Base-by-base conservation (phyloP, 2,888 invertebrate species). In the Coelopa pilipes region DNA sequence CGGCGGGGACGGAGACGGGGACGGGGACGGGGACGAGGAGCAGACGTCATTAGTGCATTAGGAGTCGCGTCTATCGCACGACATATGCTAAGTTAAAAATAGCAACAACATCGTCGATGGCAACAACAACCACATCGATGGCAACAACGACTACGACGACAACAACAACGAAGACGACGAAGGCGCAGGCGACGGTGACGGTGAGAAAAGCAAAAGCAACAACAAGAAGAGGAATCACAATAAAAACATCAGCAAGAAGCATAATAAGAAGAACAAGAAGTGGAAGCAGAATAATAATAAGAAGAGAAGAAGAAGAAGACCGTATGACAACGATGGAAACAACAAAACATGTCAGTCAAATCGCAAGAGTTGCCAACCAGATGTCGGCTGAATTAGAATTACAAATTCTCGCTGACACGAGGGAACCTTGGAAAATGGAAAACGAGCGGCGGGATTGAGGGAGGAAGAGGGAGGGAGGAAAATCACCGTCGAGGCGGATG, bases 311-410 rank as follows among this genome's bases (percentile, higher is more conserved):
- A 69, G 9, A 69, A 69, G 21, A 59, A 69, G 45, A 53, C 53
- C 34, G 55, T 12, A 19, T 24, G 55, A 45, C 66, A 67, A 24
- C 50, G 21, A n/a, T 10, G 17, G 46, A 9, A 55, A 46, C 57
- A 57, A 69, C 69, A 57, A 57, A 50, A 45, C 15, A 17, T 45
- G 13, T 69, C 57, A 69, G 47, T 70, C 13, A 60, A 70, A 63
- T 50, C 21, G 21, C 9, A 13, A 70, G 34, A 50, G 15, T 70
- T 70, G 63, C 19, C 49, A 11, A 63, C 62, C 70, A 70, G 70
- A 70, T 70, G 70, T 70, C 62, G 17, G 34, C 70, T 70, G 62
- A 70, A 70, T 70, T 63, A 70, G 70, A 70, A 70, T 70, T 70
- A 62, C 62, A 62, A 70, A 70, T 70, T 70, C 62, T 55, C 45